phyloP scores from a whole-genome alignment of 1,140 invertebrate species.

The Venturia canescens region DNA sequence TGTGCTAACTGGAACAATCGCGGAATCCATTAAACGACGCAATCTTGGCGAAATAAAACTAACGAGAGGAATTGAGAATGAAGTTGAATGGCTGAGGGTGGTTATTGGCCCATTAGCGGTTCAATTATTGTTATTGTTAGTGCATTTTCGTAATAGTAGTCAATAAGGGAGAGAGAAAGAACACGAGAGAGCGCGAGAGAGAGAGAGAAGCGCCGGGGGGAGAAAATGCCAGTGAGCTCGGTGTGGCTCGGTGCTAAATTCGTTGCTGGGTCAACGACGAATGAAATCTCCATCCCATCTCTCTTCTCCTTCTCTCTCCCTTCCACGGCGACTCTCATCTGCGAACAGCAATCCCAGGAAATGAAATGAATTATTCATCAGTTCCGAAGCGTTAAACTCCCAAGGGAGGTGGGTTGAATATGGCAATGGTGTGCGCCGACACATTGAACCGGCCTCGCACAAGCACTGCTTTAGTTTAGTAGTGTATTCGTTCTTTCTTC shows the following conservation, averaged over 20 bases:
- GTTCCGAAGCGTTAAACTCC: constrained; percentile 60
- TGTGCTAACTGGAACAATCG: no score
- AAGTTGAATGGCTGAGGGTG: background rate
- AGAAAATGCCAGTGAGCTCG: constrained; percentile 24
- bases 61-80: background rate
- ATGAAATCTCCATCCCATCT: constrained; percentile 46
- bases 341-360: constrained; percentile 59
- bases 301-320: background rate
- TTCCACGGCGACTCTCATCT: background rate
- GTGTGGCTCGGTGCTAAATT: constrained; percentile 48
- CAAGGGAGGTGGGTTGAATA: background rate
- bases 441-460: background rate
- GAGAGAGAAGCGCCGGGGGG: background rate
- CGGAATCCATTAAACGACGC: constrained; percentile 17
- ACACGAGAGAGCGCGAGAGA: background rate
- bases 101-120: constrained; percentile 47
- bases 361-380: constrained; percentile 74
- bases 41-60: constrained; percentile 39
- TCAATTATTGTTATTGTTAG: constrained; percentile 44
- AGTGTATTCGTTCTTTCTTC: background rate
- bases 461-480: background rate
- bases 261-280: constrained; percentile 53
- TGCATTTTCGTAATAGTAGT: constrained; percentile 19
- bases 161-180: background rate
- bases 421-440: constrained; percentile 8